phyloP scores from a whole-genome alignment of 2,113 vertebrate species.

The Acrocephalus kingi region DNA sequence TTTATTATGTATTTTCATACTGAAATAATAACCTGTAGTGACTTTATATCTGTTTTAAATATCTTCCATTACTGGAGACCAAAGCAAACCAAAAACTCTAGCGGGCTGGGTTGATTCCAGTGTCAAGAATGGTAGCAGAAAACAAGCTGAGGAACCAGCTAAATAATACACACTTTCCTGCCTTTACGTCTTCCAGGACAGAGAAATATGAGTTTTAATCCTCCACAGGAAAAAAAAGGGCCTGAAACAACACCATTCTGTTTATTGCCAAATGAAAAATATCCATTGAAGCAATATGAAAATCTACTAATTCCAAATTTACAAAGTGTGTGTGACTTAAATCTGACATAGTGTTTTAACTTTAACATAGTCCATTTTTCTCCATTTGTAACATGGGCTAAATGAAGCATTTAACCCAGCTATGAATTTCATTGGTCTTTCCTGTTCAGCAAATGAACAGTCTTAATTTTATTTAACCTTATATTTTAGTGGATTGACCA shows the following conservation, averaged over 20 bases:
- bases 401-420: not conserved
- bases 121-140: not conserved
- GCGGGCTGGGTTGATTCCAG: not conserved
- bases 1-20: not conserved
- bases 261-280: not conserved
- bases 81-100: not conserved
- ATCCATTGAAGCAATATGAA: not conserved
- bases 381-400: not conserved
- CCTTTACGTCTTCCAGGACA: not conserved
- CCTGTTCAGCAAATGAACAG: not conserved
- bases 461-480: constrained; percentile 12
- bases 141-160: not conserved
- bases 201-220: not conserved
- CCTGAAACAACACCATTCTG: not conserved
- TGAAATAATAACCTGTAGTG: not conserved
- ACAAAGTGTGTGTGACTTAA: not conserved
- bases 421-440: not conserved
- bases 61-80: not conserved
- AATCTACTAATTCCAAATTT: constrained; percentile 4
- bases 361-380: not conserved
- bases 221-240: not conserved
- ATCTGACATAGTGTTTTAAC: not conserved
- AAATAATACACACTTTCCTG: not conserved
- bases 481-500: not conserved
- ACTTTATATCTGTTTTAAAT: not conserved